These are phyloP conservation scores for Lathronympha strigana DNA, from an alignment of 2,888 invertebrate genomes.

Conservation along the genomic window DNA sequence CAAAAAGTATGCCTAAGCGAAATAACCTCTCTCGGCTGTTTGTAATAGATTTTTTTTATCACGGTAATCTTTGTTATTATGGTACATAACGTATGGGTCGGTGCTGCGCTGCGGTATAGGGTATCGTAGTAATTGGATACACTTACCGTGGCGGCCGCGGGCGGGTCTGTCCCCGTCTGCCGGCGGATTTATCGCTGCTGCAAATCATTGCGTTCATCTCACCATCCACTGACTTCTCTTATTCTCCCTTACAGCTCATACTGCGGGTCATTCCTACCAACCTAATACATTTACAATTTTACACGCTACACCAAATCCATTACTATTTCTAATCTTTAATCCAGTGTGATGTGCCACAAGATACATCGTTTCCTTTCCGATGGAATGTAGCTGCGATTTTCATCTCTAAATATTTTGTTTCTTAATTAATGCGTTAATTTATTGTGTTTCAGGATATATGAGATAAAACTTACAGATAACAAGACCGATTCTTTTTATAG, in stretches of 20 bases:
- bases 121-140: constrained; percentile 78
- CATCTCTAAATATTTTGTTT: constrained; percentile 26
- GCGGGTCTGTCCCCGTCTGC: constrained; percentile 69
- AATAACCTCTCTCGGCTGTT: constrained; percentile 29
- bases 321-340: constrained; percentile 31
- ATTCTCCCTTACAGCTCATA: constrained; percentile 47
- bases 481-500: constrained; percentile 39
- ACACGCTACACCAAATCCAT: constrained; percentile 16
- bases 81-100: constrained; percentile 58
- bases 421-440: constrained; percentile 46
- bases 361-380: constrained; percentile 32
- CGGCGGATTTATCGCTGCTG: constrained; percentile 69
- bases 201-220: constrained; percentile 75
- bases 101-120: constrained; percentile 49
- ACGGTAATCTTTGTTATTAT: constrained; percentile 50
- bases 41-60: constrained; percentile 44
- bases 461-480: constrained; percentile 46
- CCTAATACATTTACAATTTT: not conserved
- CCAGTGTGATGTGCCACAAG: constrained; percentile 3
- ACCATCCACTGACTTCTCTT: constrained; percentile 52
- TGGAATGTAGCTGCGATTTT: constrained; percentile 31
- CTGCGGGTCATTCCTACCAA: constrained; percentile 12
- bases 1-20: constrained; percentile 26
- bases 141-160: constrained; percentile 74
- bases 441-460: constrained; percentile 47